phyloP scores from a whole-genome alignment of 1,140 invertebrate species.

The Eriosoma lanigerum region DNA sequence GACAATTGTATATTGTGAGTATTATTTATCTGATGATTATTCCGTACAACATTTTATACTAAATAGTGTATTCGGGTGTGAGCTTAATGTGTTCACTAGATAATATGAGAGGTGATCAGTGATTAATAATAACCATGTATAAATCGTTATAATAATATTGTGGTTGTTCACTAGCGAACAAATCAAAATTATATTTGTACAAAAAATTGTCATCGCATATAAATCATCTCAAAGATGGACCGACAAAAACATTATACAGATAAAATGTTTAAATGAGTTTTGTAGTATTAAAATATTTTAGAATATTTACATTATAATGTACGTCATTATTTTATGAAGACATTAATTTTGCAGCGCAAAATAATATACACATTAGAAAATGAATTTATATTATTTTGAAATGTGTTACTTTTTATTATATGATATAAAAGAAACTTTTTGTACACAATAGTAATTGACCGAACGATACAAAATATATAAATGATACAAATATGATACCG shows the following conservation, averaged over 20 bases:
- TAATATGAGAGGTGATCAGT: neutral
- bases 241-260: neutral
- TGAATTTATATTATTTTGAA: too few relatives aligned
- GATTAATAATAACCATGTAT: constrained; percentile 5
- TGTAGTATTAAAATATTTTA: neutral
- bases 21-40: constrained; percentile 19
- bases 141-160: neutral
- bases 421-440: neutral
- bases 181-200: constrained; percentile 5
- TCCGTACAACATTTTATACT: neutral
- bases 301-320: neutral
- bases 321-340: neutral
- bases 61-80: neutral
- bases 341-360: constrained; percentile 1
- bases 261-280: constrained; percentile 9
- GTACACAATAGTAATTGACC: neutral
- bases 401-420: neutral
- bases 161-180: constrained; percentile 22
- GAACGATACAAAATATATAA: neutral
- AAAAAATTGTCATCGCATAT: constrained; percentile 9
- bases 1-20: constrained; percentile 19
- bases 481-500: neutral
- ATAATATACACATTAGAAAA: too few relatives aligned
- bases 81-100: neutral
- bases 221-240: neutral